These are phyloP conservation scores for Propithecus perrieri DNA, from an alignment of 2,797 vertebrate species.

Conservation along the genomic window DNA sequence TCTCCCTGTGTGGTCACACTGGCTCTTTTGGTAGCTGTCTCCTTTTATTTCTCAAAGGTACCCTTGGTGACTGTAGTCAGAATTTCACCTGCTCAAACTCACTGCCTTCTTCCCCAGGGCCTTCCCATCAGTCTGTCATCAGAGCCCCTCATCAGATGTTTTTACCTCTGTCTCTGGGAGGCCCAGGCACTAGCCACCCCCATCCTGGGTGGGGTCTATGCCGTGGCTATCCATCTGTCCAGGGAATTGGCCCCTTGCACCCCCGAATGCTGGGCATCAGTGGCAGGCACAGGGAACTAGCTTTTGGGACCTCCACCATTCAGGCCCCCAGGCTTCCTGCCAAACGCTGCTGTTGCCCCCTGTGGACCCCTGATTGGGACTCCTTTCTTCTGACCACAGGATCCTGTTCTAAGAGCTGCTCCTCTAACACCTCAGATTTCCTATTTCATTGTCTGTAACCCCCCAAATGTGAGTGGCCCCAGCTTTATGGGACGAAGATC, in stretches of 20 bases:
- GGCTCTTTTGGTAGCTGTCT: not conserved
- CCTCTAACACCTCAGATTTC: not conserved
- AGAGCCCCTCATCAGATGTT: not conserved
- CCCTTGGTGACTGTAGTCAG: not conserved
- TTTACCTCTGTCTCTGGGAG: not conserved
- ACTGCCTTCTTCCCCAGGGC: not conserved
- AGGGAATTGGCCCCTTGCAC: not conserved
- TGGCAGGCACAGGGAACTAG: not conserved
- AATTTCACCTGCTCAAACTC: not conserved
- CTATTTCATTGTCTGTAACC: not conserved
- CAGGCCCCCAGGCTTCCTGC: not conserved
- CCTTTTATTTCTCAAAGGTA: conserved; percentile 36
- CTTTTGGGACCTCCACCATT: not conserved
- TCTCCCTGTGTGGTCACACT: not conserved
- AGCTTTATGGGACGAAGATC: not conserved
- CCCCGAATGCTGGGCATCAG: not conserved
- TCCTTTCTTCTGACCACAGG: not conserved
- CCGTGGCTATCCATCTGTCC: not conserved
- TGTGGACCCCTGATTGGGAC: not conserved
- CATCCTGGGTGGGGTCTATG: not conserved
- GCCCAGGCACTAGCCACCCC: not conserved
- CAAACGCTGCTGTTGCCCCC: not conserved
- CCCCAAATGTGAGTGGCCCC: not conserved
- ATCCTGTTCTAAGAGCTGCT: not conserved
- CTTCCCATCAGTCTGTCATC: not conserved